phyloP scores from a whole-genome alignment of 2,113 vertebrate genomes.

The Myanophis thanlyinensis region DNA sequence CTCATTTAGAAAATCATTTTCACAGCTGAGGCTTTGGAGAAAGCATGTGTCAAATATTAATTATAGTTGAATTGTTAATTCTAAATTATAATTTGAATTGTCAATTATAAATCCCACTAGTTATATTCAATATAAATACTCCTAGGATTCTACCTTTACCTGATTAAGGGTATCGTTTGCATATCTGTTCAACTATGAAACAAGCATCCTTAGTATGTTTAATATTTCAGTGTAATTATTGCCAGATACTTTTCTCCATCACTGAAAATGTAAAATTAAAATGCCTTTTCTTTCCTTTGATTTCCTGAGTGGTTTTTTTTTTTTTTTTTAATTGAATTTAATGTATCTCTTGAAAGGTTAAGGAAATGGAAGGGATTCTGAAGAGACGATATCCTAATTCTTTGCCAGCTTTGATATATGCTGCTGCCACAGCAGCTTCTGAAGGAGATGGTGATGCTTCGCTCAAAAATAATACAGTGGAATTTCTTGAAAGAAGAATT shows the following conservation, averaged over 20 bases:
- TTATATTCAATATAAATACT: background rate
- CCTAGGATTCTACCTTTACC: background rate
- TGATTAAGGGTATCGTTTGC: background rate
- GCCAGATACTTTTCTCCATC: background rate
- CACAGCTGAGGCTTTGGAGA: background rate
- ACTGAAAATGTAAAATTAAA: background rate
- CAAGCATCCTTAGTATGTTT: background rate
- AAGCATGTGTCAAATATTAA: background rate
- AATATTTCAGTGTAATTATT: background rate
- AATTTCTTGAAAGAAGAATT: slow-evolving; percentile 84
- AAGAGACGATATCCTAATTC: slow-evolving; percentile 87
- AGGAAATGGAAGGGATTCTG: slow-evolving; percentile 90
- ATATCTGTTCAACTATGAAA: background rate
- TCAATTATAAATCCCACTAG: background rate
- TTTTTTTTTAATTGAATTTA: background rate
- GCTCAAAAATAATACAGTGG: slow-evolving; percentile 63
- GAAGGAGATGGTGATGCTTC: slow-evolving; percentile 42
- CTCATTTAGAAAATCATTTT: background rate
- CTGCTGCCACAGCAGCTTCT: slow-evolving; percentile 75
- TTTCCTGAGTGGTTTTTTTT: background rate
- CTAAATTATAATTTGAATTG: background rate
- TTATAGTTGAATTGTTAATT: background rate
- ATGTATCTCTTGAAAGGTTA: slow-evolving; percentile 76
- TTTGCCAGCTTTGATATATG: slow-evolving; percentile 87
- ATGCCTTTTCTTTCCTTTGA: background rate